Conservation (phyloP, 1,140 invertebrate genomes). For the Stegodyphus mimosarum region DNA sequence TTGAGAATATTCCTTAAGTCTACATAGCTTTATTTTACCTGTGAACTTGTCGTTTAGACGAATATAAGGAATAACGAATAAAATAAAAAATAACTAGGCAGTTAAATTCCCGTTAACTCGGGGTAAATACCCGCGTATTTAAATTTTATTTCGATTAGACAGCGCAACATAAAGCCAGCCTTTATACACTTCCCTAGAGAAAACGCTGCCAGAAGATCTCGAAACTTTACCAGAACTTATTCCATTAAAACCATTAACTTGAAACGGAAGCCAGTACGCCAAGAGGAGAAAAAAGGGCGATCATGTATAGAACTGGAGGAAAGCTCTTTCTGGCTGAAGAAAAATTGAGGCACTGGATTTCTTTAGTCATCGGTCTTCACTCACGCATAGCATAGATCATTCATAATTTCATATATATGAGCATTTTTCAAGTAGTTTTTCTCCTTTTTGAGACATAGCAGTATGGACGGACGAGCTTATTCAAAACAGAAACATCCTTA, state of each 20-base stretch:
- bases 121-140: slow-evolving; percentile 32
- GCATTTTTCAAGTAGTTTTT: not conserved
- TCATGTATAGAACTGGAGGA: not conserved
- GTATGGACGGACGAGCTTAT: too few species aligned
- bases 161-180: slow-evolving; percentile 12
- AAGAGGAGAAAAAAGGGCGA: slow-evolving; percentile 6
- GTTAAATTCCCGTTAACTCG: slow-evolving; percentile 58
- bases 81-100: slow-evolving; percentile 10
- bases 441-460: too few species aligned
- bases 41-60: too few species aligned
- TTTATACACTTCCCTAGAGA: slow-evolving; percentile 20
- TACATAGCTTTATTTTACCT: too few species aligned
- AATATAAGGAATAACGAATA: too few species aligned
- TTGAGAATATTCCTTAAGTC: too few species aligned
- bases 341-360: slow-evolving; percentile 7
- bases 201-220: slow-evolving; percentile 1
- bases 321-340: not conserved
- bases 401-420: slow-evolving; percentile 27
- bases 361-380: slow-evolving; percentile 8
- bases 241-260: slow-evolving; percentile 55
- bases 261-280: slow-evolving; percentile 11
- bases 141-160: slow-evolving; percentile 58
- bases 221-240: slow-evolving; percentile 17
- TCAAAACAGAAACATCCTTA: too few species aligned
- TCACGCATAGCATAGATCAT: slow-evolving; percentile 16